Conservation (phyloP, 2,797 vertebrate genomes). For the Aulostomus chinensis region DNA sequence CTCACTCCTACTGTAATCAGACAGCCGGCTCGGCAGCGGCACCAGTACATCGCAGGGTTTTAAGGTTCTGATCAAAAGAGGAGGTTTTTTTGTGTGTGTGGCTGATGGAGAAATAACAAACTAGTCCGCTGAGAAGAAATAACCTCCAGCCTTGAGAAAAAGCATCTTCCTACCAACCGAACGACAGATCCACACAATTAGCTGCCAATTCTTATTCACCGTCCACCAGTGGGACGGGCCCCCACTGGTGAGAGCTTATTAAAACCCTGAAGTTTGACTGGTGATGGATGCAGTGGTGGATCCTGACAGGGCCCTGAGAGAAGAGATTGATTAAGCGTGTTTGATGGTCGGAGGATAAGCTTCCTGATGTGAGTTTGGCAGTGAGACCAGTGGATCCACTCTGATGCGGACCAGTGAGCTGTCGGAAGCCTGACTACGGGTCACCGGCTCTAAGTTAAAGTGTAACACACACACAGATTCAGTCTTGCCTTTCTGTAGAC, state of each 20-base stretch:
- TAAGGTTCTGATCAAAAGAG: slow-evolving; percentile 49
- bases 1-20: slow-evolving; percentile 21
- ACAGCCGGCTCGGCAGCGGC: slow-evolving; percentile 1
- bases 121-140: slow-evolving; percentile 22
- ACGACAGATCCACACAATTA: slow-evolving; percentile 52
- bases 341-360: slow-evolving; percentile 20
- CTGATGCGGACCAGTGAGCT: slow-evolving; percentile 45
- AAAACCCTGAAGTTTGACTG: slow-evolving; percentile 38
- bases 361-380: slow-evolving; percentile 41
- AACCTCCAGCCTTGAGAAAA: slow-evolving; percentile 42
- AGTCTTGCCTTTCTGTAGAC: slow-evolving; percentile 93
- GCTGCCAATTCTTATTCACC: slow-evolving; percentile 37
- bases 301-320: slow-evolving; percentile 9
- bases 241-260: slow-evolving; percentile 54
- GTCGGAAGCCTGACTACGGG: slow-evolving; percentile 30
- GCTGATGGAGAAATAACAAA: slow-evolving; percentile 47
- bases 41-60: too few species aligned
- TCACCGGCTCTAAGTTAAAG: slow-evolving; percentile 25
- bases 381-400: slow-evolving; percentile 24
- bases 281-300: slow-evolving; percentile 8
- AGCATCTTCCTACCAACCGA: slow-evolving; percentile 38
- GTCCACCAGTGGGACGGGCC: slow-evolving; percentile 26
- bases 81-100: slow-evolving; percentile 4
- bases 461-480: slow-evolving; percentile 9
- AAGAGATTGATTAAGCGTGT: slow-evolving; percentile 3